These are phyloP conservation scores for Brienomyrus longianalis DNA, from an alignment of 2,113 vertebrate species.

Conservation along the genomic window DNA sequence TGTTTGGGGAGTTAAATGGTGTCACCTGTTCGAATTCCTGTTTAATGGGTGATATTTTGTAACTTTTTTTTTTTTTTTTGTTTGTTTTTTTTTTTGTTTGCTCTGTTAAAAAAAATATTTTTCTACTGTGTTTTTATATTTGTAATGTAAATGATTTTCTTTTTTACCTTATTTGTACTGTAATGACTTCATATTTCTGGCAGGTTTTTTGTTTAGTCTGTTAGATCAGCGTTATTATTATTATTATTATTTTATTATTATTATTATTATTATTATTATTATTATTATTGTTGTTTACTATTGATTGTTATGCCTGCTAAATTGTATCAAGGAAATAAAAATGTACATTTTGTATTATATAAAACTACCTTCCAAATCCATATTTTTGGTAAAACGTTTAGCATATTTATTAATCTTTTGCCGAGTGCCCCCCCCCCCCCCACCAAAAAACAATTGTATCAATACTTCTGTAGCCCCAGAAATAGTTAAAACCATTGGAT, in stretches of 20 bases:
- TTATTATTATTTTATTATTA: too few relatives aligned
- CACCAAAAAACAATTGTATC: not conserved
- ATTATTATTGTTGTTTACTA: not conserved
- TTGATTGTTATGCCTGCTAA: constrained; percentile 10
- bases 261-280: too few relatives aligned
- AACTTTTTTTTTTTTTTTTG: constrained; percentile 19
- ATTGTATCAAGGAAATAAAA: constrained; percentile 14
- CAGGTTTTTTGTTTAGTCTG: not conserved
- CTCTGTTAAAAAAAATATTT: constrained; percentile 38
- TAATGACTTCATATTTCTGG: constrained; percentile 12
- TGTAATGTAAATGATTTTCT: constrained; percentile 44
- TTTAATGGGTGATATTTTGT: not conserved
- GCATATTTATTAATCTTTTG: not conserved
- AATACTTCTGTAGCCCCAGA: not conserved
- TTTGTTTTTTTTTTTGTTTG: too few relatives aligned
- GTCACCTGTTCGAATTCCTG: not conserved
- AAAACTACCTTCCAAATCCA: not conserved
- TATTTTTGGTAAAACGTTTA: not conserved
- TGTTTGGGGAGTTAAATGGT: not conserved
- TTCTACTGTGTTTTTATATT: constrained; percentile 42
- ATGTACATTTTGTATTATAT: constrained; percentile 19
- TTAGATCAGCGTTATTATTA: not conserved
- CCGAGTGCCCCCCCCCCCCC: not conserved
- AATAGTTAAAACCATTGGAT: not conserved
- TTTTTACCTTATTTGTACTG: constrained; percentile 46